phyloP scores from a whole-genome alignment of 2,797 vertebrate species.

The Chaenodraco wilsoni region DNA sequence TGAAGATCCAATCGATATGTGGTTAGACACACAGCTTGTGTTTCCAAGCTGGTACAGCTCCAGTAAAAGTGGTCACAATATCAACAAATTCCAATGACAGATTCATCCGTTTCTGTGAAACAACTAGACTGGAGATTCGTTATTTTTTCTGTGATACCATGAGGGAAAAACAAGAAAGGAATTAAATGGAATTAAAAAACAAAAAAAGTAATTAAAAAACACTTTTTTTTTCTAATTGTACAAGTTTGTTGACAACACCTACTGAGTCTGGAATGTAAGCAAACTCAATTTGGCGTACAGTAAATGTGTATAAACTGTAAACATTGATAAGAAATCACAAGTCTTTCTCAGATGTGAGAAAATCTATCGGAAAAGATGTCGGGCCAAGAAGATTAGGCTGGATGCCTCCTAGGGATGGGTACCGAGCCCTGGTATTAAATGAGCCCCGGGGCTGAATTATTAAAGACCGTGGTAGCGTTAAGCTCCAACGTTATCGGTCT shows the following conservation, averaged over 20 bases:
- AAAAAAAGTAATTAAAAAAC: not conserved
- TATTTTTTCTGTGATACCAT: slow-evolving; percentile 2
- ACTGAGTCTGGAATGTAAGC: not conserved
- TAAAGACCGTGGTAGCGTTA: too few relatives aligned
- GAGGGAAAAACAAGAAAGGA: slow-evolving; percentile 7
- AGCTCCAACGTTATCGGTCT: too few relatives aligned
- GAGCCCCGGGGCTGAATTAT: too few relatives aligned
- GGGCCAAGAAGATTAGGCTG: slow-evolving; percentile 26
- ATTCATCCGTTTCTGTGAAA: slow-evolving; percentile 22
- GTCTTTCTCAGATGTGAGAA: slow-evolving; percentile 11
- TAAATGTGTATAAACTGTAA: slow-evolving; percentile 17
- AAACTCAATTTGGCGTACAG: not conserved
- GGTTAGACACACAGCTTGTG: slow-evolving; percentile 53
- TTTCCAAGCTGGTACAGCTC: slow-evolving; percentile 29
- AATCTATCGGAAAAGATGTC: slow-evolving; percentile 20
- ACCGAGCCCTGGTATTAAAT: too few relatives aligned
- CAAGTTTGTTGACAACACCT: not conserved
- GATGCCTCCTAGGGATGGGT: slow-evolving; percentile 43
- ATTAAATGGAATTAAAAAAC: not conserved
- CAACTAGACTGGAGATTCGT: slow-evolving; percentile 13
- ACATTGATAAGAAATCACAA: slow-evolving; percentile 28
- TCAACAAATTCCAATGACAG: not conserved
- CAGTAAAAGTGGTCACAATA: slow-evolving; percentile 18
- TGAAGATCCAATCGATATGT: slow-evolving; percentile 48
- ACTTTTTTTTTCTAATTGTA: not conserved